Conservation (phyloP, 2,888 invertebrate species). For the Nematopogon swammerdamellus region DNA sequence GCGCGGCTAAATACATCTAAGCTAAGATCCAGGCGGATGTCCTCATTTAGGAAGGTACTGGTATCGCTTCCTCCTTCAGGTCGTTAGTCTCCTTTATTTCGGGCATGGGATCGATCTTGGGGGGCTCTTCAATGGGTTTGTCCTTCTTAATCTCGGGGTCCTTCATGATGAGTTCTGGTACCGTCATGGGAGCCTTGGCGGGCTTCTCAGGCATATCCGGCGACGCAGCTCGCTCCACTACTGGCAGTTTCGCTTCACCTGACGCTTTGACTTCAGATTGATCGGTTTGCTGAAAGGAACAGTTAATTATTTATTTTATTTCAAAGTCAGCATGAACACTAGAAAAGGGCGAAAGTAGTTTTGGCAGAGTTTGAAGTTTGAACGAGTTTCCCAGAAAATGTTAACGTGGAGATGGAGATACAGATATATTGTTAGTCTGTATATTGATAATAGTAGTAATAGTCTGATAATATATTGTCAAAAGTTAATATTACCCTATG, state of each 20-base stretch:
- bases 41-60: neutral
- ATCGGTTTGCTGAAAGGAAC: neutral
- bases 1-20: neutral
- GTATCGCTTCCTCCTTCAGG: neutral
- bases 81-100: neutral
- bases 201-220: conserved; percentile 2
- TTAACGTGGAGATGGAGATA: no score
- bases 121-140: conserved; percentile 13
- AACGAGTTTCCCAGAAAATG: no score
- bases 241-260: neutral
- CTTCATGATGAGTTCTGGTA: conserved; percentile 44
- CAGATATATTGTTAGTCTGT: no score
- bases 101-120: neutral
- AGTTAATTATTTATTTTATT: neutral
- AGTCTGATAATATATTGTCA: no score
- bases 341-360: no score
- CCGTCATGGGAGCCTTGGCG: conserved; percentile 25
- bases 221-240: neutral
- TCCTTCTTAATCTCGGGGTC: conserved; percentile 29
- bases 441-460: no score
- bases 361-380: no score
- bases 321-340: no score
- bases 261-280: neutral
- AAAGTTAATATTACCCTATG: no score
- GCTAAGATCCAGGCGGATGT: neutral